Conservation (phyloP, 64 coral and sea anemone species). For the Montipora capricornis region DNA sequence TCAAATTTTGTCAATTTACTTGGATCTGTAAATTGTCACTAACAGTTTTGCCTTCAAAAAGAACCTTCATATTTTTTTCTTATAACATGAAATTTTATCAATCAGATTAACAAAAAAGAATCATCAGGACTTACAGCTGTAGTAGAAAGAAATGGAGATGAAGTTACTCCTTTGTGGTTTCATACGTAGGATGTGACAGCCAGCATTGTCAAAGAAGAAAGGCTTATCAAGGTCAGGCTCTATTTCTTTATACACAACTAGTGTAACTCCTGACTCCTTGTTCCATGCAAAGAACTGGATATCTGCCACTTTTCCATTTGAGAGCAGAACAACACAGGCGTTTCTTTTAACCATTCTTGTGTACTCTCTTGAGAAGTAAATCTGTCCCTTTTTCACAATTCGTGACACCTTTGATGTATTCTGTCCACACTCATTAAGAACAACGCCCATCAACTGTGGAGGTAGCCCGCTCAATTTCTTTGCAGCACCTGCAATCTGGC, state of each 20-base stretch:
- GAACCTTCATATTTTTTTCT: too few species aligned
- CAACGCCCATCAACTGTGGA: background rate
- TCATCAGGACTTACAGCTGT: too few species aligned
- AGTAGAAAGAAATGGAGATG: too few species aligned
- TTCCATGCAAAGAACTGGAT: conserved; percentile 43
- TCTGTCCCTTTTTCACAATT: background rate
- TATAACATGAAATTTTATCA: too few species aligned
- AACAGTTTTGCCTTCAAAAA: too few species aligned
- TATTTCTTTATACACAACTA: conserved; percentile 53
- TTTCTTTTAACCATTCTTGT: conserved; percentile 33
- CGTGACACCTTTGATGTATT: background rate
- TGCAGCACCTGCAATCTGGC: background rate
- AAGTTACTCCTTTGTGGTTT: too few species aligned
- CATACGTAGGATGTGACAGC: background rate
- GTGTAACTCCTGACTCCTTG: background rate
- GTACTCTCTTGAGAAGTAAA: background rate
- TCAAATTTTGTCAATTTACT: too few species aligned
- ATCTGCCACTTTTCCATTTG: conserved; percentile 27
- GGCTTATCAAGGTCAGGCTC: conserved; percentile 31
- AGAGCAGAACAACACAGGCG: background rate
- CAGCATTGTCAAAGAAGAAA: conserved; percentile 56
- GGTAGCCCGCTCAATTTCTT: background rate
- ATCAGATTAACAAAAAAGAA: too few species aligned
- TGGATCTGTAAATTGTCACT: too few species aligned
- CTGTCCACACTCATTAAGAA: background rate